Evolutionary conservation across 2,113 vertebrate species (phyloP), one percentile per base, ranked within the genome.

Genomic region (Pseudorasbora parva): DNA sequence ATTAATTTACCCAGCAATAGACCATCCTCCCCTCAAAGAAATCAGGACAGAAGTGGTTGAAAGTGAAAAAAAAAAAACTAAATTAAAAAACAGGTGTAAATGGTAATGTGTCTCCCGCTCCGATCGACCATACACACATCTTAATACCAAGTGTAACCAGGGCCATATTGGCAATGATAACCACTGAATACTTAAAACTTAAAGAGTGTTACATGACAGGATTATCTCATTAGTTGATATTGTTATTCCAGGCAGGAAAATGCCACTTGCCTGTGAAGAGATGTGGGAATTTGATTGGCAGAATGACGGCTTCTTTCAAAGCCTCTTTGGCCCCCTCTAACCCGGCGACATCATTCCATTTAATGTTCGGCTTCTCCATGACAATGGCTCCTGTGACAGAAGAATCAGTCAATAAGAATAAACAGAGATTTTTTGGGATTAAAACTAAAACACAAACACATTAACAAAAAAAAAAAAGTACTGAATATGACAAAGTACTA

Each of bases 241-340:
- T 41, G 5, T 19, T 54, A 7, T 19, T 19, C 2, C 51, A 8
- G 17, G 6, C 17, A 45, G n/a, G 0, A 11, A 25, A 27, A 59
- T 54, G 17, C 54, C 21, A 64, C 64, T 62, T 89, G 98, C 98
- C 98, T 91, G 98, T 99, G 90, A 99, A 99, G 19, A 99, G 96
- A 85, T 99, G 97, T 11, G 98, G 98, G 88, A 99, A 99, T 90
- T 98, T 99, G 91, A 99, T 99, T 57, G 98, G 98, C 89, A 99
- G 91, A 89, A 99, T 99, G 66, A 99, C 97, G 11, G 98, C 98
- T 92, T 99, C 98, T 93, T 99, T 99, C 59, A 99, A 94, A 0
- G 98, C 98, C 88, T 99, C 98, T 89, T 99, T 99, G 75, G 98
- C 98, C 81, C 96, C 97, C 89, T 99, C 97, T 0, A 99, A 94